Base-by-base conservation (phyloP, 2,888 invertebrate genomes). In the Tromatobia lineatoria region DNA sequence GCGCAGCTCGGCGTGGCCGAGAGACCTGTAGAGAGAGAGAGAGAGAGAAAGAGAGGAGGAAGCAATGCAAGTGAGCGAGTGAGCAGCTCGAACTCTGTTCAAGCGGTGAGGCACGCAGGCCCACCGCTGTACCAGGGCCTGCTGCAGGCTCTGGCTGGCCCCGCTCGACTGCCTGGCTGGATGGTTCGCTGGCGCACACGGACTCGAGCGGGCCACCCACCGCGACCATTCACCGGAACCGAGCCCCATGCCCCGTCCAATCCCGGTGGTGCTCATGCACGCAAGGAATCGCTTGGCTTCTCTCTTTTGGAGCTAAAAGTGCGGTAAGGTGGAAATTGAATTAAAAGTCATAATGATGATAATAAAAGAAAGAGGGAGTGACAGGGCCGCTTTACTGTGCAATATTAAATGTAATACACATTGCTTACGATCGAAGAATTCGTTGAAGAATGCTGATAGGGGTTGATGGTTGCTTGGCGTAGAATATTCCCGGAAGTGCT, bases 141-240 rank as follows among this genome's bases (percentile, higher is more conserved):
- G 66, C 80, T 78, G 81, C 69, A 74, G 81, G 64, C 75, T 74
- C 38, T 94, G 94, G 94, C 94, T 94, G 94, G 93, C 94, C 93
- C 94, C 90, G 90, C 90, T 86, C 80, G 83, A 80, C 79, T 87
- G 94, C 93, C 95, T 95, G 93, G 93, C 93, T 93, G 67, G 67
- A 67, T 45, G 67, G 93, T 93, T 92, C 94, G 94, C 94, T 95
- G 95, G 95, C 95, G 95, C 95, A 95, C 94, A 94, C 91, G 88
- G 90, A 91, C 89, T 89, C 89, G 90, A 91, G 90, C 91, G 91
- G 93, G 92, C 94, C 93, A 93, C 93, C 93, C 93, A 94, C 92
- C 90, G 91, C 91, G 93, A 93, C 93, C 94, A 93, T 93, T 93
- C 93, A 93, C 93, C 93, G 93, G 93, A 93, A 93, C 93, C 93